A percentile compares a stretch with the other conserved stretches of the same genome.
Evolutionary conservation across 2,113 vertebrate species (phyloP).

Genomic region (Lophura nycthemera): DNA sequence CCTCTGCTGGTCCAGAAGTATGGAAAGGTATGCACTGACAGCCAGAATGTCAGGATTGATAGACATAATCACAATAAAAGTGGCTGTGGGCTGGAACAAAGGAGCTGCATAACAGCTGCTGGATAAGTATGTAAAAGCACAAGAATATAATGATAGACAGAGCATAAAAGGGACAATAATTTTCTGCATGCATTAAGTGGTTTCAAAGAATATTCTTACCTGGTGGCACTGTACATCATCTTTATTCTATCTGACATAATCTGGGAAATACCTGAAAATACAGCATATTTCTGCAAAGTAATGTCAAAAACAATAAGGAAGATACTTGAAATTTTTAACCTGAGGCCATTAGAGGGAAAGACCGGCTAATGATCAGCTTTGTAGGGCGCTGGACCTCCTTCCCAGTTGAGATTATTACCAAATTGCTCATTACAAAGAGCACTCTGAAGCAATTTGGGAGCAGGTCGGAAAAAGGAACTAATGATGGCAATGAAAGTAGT

Average conservation of each 20-base stretch:
- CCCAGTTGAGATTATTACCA: not conserved
- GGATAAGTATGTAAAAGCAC: not conserved
- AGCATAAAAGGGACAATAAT: not conserved
- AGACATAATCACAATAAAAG: not conserved
- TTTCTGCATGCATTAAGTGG: not conserved
- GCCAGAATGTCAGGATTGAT: not conserved
- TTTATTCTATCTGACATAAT: slow-evolving; percentile 5
- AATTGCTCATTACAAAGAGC: not conserved
- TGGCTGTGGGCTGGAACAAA: slow-evolving; percentile 7
- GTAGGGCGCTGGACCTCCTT: not conserved
- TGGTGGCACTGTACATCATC: not conserved
- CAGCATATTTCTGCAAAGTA: not conserved
- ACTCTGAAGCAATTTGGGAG: not conserved
- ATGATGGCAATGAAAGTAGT: not conserved
- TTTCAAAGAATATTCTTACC: slow-evolving; percentile 1
- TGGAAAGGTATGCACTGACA: not conserved
- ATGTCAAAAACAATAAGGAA: not conserved
- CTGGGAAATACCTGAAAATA: not conserved
- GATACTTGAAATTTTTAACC: not conserved
- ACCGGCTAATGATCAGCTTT: not conserved
- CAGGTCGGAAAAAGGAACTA: not conserved
- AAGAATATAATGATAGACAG: not conserved
- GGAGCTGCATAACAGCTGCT: not conserved
- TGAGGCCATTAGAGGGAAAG: not conserved
- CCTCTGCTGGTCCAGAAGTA: not conserved